phyloP scores from a whole-genome alignment of 2,113 vertebrate genomes.

The Dipodomys ordii region DNA sequence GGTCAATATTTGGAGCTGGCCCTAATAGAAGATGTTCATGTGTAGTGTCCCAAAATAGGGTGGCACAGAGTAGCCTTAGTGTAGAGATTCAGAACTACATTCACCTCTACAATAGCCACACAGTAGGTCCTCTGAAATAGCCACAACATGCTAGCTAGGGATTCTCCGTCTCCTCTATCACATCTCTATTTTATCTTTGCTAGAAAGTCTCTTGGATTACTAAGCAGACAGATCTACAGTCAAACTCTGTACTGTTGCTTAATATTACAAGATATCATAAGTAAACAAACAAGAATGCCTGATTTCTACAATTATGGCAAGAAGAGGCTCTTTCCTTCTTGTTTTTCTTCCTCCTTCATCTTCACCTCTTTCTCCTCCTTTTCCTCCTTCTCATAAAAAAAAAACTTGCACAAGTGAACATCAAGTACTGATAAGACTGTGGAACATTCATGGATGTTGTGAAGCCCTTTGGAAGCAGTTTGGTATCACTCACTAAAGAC shows the following conservation, averaged over 20 bases:
- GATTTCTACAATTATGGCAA: too few species aligned
- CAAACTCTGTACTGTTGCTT: background rate
- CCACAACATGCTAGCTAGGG: background rate
- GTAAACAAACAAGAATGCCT: too few species aligned
- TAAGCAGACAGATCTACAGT: background rate
- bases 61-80: background rate
- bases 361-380: background rate
- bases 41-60: background rate
- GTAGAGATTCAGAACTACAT: background rate
- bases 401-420: background rate
- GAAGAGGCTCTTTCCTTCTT: too few species aligned
- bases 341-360: background rate
- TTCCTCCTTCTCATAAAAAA: background rate
- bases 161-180: background rate
- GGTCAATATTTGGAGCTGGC: background rate
- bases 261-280: background rate
- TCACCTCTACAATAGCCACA: background rate
- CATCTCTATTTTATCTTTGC: background rate
- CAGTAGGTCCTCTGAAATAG: background rate
- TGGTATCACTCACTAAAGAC: background rate
- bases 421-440: background rate
- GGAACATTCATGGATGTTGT: background rate
- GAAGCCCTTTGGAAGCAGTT: background rate
- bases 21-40: background rate
- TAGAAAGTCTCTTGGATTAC: background rate